These are phyloP conservation scores for Drosophila setifemur DNA, from an alignment of 1,140 invertebrate species.

Conservation along the genomic window DNA sequence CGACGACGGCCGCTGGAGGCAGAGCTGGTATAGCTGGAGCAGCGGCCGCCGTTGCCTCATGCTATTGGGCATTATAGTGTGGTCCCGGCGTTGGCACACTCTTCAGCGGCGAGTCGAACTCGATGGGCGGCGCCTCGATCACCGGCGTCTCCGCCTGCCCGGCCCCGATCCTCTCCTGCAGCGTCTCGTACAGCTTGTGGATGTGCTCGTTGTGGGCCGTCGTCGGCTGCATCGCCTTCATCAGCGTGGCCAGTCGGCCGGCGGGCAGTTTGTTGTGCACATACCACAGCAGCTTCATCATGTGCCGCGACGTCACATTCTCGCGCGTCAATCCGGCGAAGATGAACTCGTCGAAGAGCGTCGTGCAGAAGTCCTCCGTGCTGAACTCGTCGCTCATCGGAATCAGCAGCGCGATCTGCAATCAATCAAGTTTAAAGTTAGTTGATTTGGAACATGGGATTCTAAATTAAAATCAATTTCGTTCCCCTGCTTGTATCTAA, in stretches of 20 bases:
- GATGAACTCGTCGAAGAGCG: conserved; percentile 98
- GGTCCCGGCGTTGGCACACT: conserved; percentile 93
- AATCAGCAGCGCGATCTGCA: conserved; percentile 91
- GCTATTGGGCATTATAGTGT: conserved; percentile 83
- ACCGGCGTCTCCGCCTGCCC: conserved; percentile 85
- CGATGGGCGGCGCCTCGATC: conserved; percentile 81
- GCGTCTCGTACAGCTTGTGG: conserved; percentile 89
- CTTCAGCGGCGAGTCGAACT: conserved; percentile 90
- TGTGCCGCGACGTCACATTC: conserved; percentile 94
- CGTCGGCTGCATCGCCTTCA: conserved; percentile 94
- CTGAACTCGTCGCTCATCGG: conserved; percentile 96
- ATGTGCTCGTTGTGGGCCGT: conserved; percentile 93
- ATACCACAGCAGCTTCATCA: conserved; percentile 96
- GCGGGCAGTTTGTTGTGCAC: conserved; percentile 93
- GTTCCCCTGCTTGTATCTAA: no score
- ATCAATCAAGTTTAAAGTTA: neutral
- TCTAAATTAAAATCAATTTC: no score
- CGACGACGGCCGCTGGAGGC: conserved; percentile 33
- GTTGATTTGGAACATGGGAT: no score
- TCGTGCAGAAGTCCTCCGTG: conserved; percentile 97
- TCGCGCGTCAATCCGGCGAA: conserved; percentile 93
- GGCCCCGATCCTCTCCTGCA: conserved; percentile 89
- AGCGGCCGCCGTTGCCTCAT: conserved; percentile 35
- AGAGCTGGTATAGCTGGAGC: neutral
- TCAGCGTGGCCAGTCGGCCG: conserved; percentile 89